Conservation (phyloP, 2,888 invertebrate species). For the Dioctria linearis region DNA sequence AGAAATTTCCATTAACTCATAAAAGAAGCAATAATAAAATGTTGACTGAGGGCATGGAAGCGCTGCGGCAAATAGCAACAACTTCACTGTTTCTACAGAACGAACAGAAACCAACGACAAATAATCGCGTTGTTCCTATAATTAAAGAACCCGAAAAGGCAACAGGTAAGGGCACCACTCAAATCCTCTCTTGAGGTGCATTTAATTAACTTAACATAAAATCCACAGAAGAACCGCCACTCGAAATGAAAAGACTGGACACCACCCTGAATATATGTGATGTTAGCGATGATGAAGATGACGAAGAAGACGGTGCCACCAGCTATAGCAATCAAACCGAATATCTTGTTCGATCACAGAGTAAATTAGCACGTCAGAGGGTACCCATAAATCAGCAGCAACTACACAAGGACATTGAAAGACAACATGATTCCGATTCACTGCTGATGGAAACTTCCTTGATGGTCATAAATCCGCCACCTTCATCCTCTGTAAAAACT, state of each 20-base stretch:
- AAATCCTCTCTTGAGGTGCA: background rate
- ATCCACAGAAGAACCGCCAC: slow-evolving; percentile 63
- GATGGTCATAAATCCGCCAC: slow-evolving; percentile 63
- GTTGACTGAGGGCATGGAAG: slow-evolving; percentile 71
- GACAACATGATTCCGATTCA: slow-evolving; percentile 61
- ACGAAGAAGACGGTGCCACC: slow-evolving; percentile 58
- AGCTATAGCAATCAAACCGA: slow-evolving; percentile 56
- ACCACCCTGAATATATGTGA: slow-evolving; percentile 66
- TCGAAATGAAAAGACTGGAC: slow-evolving; percentile 69
- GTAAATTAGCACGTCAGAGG: slow-evolving; percentile 68
- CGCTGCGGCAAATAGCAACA: slow-evolving; percentile 71
- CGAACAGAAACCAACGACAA: slow-evolving; percentile 69
- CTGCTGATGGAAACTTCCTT: slow-evolving; percentile 69
- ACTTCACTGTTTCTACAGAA: slow-evolving; percentile 72
- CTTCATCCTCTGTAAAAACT: slow-evolving; percentile 57
- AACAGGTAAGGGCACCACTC: slow-evolving; percentile 60
- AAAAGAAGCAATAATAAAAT: slow-evolving; percentile 69
- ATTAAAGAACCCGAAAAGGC: slow-evolving; percentile 69
- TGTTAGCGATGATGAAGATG: slow-evolving; percentile 67
- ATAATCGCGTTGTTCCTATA: slow-evolving; percentile 69
- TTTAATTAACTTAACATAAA: background rate
- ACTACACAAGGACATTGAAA: slow-evolving; percentile 55
- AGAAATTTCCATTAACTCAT: slow-evolving; percentile 69
- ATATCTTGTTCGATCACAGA: slow-evolving; percentile 60
- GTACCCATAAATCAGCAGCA: slow-evolving; percentile 66